Evolutionary conservation across 2,888 invertebrate species (phyloP), one percentile per base, ranked within the genome.

Genomic region (Cremastinae sp.): DNA sequence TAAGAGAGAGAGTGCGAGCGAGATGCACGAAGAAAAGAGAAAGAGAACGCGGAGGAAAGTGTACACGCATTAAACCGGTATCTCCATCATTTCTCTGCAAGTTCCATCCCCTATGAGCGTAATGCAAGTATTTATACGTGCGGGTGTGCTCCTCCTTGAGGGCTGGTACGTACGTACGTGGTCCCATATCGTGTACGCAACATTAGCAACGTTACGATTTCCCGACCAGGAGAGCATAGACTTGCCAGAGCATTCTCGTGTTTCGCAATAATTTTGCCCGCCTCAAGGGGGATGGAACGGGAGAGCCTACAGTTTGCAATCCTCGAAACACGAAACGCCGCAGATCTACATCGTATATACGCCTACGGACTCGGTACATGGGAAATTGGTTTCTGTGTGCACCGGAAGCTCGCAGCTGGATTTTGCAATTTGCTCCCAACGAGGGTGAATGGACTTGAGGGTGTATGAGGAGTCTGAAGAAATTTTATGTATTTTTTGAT

Each of bases 251-350:
- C 59, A 65, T 70, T 73, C 65, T 47, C 55, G 61, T 73, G 64
- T 71, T 71, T 75, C 71, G 71, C 71, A 66, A 75, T 75, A 75
- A 75, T 75, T 75, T 71, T 37, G 62, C 55, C 61, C 71, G 56
- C 66, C 71, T 66, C 62, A 53, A 35, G 66, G 71, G 61, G 61
- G 61, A 69, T 35, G 16, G 69, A 76, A 20, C 58, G 59, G 16
- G 69, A 76, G 35, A 58, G 59, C 56, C 43, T 20, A 47, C 41
- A 47, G 69, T 45, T 49, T 74, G 61, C 47, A 47, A 39, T 8
- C 28, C 9, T 20, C 45, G 20, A 10, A n/a, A 51, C 65, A 72
- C 53, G 58, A 58, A 61, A 62, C 69, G 43, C 64, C 69, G 68
- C 58, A 69, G 62, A 64, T 56, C 28, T 5, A 28, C 28, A 28